A percentile compares a stretch with the other conserved stretches of the same genome.
These are phyloP conservation scores for Dyspetes luteomarginatus DNA, from an alignment of 2,888 invertebrate species.

Conservation along the genomic window DNA sequence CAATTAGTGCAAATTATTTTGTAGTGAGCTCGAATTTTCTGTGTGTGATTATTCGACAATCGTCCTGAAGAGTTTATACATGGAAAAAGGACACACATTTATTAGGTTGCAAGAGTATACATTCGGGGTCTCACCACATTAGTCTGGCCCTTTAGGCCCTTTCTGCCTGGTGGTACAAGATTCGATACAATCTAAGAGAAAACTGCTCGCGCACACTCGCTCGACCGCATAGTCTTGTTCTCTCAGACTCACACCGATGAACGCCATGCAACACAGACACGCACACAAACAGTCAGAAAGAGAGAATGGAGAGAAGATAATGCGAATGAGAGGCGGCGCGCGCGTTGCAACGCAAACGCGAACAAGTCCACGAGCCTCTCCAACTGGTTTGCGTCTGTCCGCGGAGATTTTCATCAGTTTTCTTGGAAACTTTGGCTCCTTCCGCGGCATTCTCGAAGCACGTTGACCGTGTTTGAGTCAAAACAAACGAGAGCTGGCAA, in stretches of 20 bases:
- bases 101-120: slow-evolving; percentile 16
- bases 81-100: neutral
- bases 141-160: slow-evolving; percentile 70
- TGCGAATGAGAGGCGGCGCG: slow-evolving; percentile 54
- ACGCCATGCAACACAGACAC: slow-evolving; percentile 42
- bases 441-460: neutral
- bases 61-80: slow-evolving; percentile 8
- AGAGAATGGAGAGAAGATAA: slow-evolving; percentile 32
- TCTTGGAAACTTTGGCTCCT: slow-evolving; percentile 76
- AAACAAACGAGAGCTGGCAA: slow-evolving; percentile 73
- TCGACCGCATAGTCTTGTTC: slow-evolving; percentile 5
- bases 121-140: slow-evolving; percentile 32
- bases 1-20: no score
- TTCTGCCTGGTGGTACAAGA: slow-evolving; percentile 64
- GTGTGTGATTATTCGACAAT: neutral
- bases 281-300: neutral
- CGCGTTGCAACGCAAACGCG: slow-evolving; percentile 45
- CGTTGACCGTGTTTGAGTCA: slow-evolving; percentile 55
- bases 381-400: slow-evolving; percentile 79
- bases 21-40: neutral
- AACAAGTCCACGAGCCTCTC: slow-evolving; percentile 33
- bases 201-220: slow-evolving; percentile 43
- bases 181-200: slow-evolving; percentile 76
- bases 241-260: slow-evolving; percentile 34
- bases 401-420: slow-evolving; percentile 81